Percentiles rank a stretch among this genome's conserved stretches.
These are phyloP conservation scores for Drosophila algonquin DNA, from an alignment of 2,888 invertebrate species.

Conservation along the genomic window DNA sequence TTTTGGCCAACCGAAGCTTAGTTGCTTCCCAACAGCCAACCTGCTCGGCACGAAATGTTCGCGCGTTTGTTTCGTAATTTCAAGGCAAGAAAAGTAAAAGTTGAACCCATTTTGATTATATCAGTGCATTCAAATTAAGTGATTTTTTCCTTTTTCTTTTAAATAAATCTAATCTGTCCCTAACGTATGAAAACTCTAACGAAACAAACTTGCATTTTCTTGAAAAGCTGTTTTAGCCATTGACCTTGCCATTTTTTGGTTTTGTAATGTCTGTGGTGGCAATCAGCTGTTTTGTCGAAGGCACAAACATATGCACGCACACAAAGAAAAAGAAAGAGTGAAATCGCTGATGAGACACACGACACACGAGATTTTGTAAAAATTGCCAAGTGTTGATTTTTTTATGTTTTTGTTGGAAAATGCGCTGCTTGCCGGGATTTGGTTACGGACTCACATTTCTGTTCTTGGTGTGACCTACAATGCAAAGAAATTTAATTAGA, in stretches of 20 bases:
- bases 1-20: conserved; percentile 60
- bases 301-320: background rate
- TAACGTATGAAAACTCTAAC: background rate
- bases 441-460: conserved; percentile 68
- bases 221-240: conserved; percentile 15
- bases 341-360: background rate
- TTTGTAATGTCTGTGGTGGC: conserved; percentile 19
- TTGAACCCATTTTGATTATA: conserved; percentile 5
- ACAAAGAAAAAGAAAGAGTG: conserved; percentile 19
- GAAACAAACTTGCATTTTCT: conserved; percentile 14
- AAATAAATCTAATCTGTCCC: background rate
- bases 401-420: conserved; percentile 14
- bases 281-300: conserved; percentile 37
- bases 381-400: conserved; percentile 3
- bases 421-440: conserved; percentile 66
- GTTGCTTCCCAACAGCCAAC: conserved; percentile 59
- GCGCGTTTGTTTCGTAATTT: conserved; percentile 76
- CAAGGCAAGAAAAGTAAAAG: conserved; percentile 69
- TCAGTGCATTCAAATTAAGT: background rate
- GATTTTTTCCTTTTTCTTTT: background rate
- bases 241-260: conserved; percentile 41
- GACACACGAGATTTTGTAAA: background rate
- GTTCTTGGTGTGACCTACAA: conserved; percentile 61
- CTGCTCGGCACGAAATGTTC: conserved; percentile 64
- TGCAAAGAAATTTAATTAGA: conserved; percentile 7